phyloP scores from a whole-genome alignment of 2,113 vertebrate genomes.

The Corvus moneduloides region DNA sequence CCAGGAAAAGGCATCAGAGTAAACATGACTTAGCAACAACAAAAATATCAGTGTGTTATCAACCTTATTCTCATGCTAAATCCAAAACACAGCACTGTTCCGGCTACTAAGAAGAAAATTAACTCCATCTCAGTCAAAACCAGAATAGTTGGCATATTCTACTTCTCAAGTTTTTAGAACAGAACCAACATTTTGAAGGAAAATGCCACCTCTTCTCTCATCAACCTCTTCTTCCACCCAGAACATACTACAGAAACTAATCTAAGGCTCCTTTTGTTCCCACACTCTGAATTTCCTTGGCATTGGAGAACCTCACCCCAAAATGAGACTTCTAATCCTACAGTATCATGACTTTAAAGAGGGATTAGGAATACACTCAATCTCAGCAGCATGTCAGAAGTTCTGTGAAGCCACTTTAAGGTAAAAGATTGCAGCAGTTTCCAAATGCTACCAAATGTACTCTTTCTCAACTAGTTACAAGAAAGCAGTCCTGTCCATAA shows the following conservation, averaged over 20 bases:
- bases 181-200: not conserved
- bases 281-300: not conserved
- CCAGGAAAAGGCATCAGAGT: too few species aligned
- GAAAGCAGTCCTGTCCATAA: not conserved
- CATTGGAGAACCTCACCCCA: not conserved
- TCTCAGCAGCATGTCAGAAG: not conserved
- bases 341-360: not conserved
- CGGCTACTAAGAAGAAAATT: not conserved
- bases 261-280: not conserved
- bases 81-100: not conserved
- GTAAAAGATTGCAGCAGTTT: not conserved
- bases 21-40: not conserved
- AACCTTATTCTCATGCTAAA: not conserved
- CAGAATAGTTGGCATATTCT: not conserved
- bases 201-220: not conserved
- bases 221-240: not conserved
- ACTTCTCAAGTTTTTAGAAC: not conserved
- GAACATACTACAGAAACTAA: not conserved
- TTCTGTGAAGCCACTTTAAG: not conserved
- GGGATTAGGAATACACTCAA: not conserved
- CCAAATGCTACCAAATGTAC: not conserved
- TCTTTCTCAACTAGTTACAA: not conserved
- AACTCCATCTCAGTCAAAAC: not conserved
- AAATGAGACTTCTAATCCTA: not conserved
- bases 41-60: not conserved